Evolutionary conservation across 2,888 invertebrate species (phyloP).

Genomic region (Priapulus caudatus): DNA sequence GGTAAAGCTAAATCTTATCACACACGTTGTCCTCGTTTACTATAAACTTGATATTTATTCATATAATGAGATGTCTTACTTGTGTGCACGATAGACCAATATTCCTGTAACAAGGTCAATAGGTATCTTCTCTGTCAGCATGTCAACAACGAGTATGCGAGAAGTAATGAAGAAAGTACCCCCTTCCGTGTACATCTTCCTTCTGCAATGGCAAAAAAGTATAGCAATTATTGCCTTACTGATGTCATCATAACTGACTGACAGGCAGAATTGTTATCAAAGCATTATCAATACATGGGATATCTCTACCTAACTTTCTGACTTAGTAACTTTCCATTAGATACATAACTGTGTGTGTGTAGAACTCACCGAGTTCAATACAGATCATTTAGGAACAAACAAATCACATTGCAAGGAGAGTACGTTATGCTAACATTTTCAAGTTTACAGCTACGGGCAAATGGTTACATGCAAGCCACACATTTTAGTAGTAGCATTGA

Average conservation of each 20-base stretch:
- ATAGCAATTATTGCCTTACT: conserved; percentile 2
- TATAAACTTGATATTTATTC: too few species aligned
- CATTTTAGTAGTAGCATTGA: background rate
- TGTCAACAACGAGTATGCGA: conserved; percentile 84
- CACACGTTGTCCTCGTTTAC: too few species aligned
- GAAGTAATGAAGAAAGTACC: conserved; percentile 89
- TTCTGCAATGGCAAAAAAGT: conserved; percentile 24
- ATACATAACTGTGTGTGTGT: too few species aligned
- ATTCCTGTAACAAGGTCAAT: conserved; percentile 77
- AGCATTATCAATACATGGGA: too few species aligned
- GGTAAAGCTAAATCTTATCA: too few species aligned
- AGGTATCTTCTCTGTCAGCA: conserved; percentile 80
- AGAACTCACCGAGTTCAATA: too few species aligned
- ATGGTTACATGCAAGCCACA: conserved; percentile 35
- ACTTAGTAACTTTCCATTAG: too few species aligned
- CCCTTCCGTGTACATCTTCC: conserved; percentile 66
- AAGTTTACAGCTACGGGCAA: too few species aligned
- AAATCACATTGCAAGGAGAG: too few species aligned
- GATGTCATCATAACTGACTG: conserved; percentile 20
- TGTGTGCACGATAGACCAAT: conserved; percentile 75
- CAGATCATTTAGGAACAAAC: background rate
- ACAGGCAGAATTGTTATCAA: conserved; percentile 26
- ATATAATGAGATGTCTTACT: too few species aligned
- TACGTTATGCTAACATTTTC: too few species aligned
- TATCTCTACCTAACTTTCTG: too few species aligned